These are phyloP conservation scores for Meloidogyne exigua DNA, from an alignment of 1,140 invertebrate species.

Conservation along the genomic window DNA sequence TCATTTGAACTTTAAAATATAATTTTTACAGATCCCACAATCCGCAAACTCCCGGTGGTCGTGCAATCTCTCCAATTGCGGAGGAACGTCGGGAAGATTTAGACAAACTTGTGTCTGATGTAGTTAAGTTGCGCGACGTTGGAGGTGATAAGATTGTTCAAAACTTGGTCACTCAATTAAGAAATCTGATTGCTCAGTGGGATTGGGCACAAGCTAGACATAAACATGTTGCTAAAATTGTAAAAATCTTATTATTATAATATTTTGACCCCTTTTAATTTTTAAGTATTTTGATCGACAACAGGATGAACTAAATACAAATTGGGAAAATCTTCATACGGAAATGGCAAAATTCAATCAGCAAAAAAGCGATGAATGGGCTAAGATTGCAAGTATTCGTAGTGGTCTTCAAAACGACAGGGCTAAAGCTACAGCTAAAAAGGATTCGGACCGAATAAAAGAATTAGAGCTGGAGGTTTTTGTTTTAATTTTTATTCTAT, in stretches of 20 bases:
- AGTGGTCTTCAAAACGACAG: conserved; percentile 6
- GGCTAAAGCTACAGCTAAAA: background rate
- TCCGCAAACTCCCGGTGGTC: background rate
- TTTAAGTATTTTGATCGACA: conserved; percentile 26
- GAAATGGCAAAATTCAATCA: conserved; percentile 12
- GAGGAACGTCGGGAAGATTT: conserved; percentile 4
- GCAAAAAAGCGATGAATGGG: conserved; percentile 16
- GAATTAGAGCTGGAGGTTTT: conserved; percentile 17
- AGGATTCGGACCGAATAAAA: conserved; percentile 7
- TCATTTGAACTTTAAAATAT: background rate
- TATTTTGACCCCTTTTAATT: background rate
- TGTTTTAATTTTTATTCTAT: background rate
- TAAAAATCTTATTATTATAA: background rate
- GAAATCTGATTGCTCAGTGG: conserved; percentile 20
- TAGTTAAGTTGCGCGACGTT: background rate
- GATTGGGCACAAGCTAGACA: conserved; percentile 22
- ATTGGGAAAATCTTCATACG: conserved; percentile 13
- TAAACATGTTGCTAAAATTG: conserved; percentile 20
- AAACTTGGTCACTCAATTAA: conserved; percentile 13
- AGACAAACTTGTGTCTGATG: conserved; percentile 5
- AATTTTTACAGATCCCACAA: background rate
- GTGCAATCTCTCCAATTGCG: conserved; percentile 16
- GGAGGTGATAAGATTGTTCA: conserved; percentile 2
- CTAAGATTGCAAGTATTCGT: conserved; percentile 13
- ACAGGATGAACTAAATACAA: background rate